phyloP scores from a whole-genome alignment of 2,888 invertebrate species.

The Antheraea yamamai region DNA sequence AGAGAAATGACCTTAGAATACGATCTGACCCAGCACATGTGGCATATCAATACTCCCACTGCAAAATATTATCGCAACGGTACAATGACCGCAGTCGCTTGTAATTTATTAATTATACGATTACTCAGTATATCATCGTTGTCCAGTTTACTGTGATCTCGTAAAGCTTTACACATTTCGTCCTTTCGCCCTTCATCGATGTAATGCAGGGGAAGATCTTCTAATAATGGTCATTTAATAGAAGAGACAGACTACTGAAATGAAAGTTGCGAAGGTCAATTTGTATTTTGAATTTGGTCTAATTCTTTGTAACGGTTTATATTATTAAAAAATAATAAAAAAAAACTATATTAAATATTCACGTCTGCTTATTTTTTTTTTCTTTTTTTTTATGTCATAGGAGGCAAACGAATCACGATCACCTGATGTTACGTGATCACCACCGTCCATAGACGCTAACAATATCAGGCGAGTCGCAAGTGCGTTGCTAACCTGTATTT shows the following conservation, averaged over 20 bases:
- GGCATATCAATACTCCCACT: conserved; percentile 68
- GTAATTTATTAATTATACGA: conserved; percentile 79
- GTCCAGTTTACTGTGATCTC: conserved; percentile 58
- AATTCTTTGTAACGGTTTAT: conserved; percentile 5
- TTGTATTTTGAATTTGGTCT: conserved; percentile 42
- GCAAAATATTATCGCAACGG: conserved; percentile 72
- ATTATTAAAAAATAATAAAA: not conserved
- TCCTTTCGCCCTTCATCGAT: conserved; percentile 32
- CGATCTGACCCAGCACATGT: conserved; percentile 72
- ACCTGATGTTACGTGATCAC: no score
- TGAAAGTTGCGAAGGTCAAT: conserved; percentile 68
- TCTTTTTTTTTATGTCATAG: no score
- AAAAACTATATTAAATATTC: not conserved
- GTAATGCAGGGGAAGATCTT: conserved; percentile 44
- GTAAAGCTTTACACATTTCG: conserved; percentile 35
- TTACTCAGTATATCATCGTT: conserved; percentile 56
- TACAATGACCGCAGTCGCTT: conserved; percentile 72
- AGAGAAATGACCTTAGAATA: conserved; percentile 68
- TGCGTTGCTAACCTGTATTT: no score
- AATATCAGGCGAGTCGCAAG: no score
- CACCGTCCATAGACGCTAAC: no score
- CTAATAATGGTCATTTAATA: conserved; percentile 47
- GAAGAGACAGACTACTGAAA: conserved; percentile 60
- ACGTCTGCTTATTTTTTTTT: not conserved
- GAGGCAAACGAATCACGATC: no score